Percentiles rank a stretch among this genome's conserved stretches.
Evolutionary conservation across 2,113 vertebrate genomes (phyloP).

Genomic region (cat (Felis catus)): F.catus_Fca126_mat1.0 CM031411.1:56452001-56452500

Average conservation of each 20-base stretch:
- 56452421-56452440: not conserved
- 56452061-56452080: not conserved
- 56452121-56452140: not conserved
- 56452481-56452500: not conserved
- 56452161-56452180: not conserved
- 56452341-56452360: not conserved
- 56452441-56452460: not conserved
- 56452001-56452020: not conserved
- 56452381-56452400: not conserved
- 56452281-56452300: not conserved
- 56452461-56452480: not conserved
- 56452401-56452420: not conserved
- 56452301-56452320: not conserved
- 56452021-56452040: not conserved
- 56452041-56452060: not conserved
- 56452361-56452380: not conserved
- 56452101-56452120: not conserved
- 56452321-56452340: not conserved
- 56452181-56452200: not conserved
- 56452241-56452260: not conserved
- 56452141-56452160: not conserved
- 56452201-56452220: conserved; percentile 30
- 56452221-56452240: not conserved
- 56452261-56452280: conserved; percentile 6
- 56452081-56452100: not conserved